phyloP scores from a whole-genome alignment of 2,888 invertebrate species.

The Aricia artaxerxes region DNA sequence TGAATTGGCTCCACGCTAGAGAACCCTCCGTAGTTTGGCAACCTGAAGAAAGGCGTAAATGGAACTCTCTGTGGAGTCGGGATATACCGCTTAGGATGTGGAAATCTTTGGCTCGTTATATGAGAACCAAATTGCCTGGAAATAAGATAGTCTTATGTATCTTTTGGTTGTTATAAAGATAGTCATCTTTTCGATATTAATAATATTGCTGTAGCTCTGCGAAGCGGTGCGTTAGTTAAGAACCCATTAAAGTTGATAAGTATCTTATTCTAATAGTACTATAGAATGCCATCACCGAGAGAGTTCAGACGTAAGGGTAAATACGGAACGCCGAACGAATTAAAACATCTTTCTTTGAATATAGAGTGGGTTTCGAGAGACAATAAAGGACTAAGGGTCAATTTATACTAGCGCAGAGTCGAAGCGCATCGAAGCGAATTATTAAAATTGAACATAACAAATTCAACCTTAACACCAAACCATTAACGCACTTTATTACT shows the following conservation, averaged over 20 bases:
- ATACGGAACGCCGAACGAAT: too few relatives aligned
- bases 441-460: too few relatives aligned
- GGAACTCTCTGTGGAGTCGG: constrained; percentile 52
- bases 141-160: constrained; percentile 41
- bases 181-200: background rate
- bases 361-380: too few relatives aligned
- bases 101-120: constrained; percentile 57
- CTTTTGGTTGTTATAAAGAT: background rate
- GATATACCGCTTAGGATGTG: background rate
- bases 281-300: too few relatives aligned
- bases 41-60: constrained; percentile 63
- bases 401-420: too few relatives aligned
- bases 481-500: too few relatives aligned
- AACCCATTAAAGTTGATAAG: background rate
- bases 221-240: constrained; percentile 2
- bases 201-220: background rate
- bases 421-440: too few relatives aligned
- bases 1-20: constrained; percentile 42
- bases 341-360: too few relatives aligned
- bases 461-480: too few relatives aligned
- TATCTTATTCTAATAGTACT: too few relatives aligned
- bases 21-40: constrained; percentile 46
- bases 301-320: too few relatives aligned
- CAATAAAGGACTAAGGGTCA: too few relatives aligned
- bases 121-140: constrained; percentile 64